Evolutionary conservation across 2,113 vertebrate genomes (phyloP), one percentile per base, ranked within the genome.

Genomic region (Python bivittatus): DNA sequence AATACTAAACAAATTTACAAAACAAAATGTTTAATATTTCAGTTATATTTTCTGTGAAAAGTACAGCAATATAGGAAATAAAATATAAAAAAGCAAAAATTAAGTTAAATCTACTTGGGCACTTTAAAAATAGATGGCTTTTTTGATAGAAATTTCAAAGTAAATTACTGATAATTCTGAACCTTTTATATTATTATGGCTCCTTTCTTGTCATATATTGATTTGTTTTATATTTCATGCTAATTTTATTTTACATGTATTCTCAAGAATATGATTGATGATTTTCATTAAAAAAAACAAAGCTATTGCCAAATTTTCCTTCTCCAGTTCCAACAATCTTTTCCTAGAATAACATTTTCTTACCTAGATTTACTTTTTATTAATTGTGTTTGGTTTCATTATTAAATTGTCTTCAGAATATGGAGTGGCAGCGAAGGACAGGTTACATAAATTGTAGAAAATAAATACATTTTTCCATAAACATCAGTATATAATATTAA

Each of bases 21-120:
- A 57, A 93, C 61, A 89, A 92, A 93, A 60, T n/a, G 15, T 68
- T 92, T 92, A 89, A 89, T 88, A 89, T 61, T 64, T 53, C 29
- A 1, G 56, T 25, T 94, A 92, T 88, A 94, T 91, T n/a, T 84
- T 83, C 48, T 87, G 93, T 79, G 79, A 90, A 90, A 64, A 85
- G 86, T 52, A 54, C 88, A 22, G 6, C 68, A 68, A 54, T 57
- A 79, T 54, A 87, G 22, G 4, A 84, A 86, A 27, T 38, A 6
- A 93, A 33, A 93, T 83, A 83, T 38, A 94, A 86, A 90, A 56
- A 64, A 88, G 54, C 23, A 86, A 94, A 93, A 84, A 10, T 33
- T 83, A 84, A 90, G 33, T 56, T 84, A 86, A 68, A 11, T 2
- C 3, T 29, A 15, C 0, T 6, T 56, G 6, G 48, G n/a, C 48